These are phyloP conservation scores for Stichodactyla helianthus DNA, from an alignment of 64 coral and sea anemone species.

Conservation along the genomic window DNA sequence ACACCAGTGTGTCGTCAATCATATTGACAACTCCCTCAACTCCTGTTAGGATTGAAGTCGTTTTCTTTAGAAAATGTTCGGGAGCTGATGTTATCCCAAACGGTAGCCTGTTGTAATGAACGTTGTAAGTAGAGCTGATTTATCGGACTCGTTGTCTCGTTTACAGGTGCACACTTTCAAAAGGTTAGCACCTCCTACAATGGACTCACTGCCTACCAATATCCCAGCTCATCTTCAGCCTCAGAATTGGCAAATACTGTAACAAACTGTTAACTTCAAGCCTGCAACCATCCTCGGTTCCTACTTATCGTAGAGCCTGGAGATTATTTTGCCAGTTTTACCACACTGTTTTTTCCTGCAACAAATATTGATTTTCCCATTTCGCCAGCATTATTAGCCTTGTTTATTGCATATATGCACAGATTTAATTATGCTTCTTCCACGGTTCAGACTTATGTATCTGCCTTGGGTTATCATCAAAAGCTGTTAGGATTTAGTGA, in stretches of 20 bases:
- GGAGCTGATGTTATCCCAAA: no score
- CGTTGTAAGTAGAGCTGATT: no score
- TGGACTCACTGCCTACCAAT: not conserved
- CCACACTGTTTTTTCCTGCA: not conserved
- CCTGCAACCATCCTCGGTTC: not conserved
- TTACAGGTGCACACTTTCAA: conserved; percentile 11
- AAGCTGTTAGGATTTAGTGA: conserved; percentile 1
- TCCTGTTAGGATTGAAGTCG: no score
- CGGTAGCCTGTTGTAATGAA: no score
- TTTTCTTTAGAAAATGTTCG: no score
- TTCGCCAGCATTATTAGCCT: no score
- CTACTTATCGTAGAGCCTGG: conserved; percentile 7
- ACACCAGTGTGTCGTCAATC: no score
- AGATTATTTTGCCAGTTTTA: conserved; percentile 5
- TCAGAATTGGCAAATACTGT: not conserved
- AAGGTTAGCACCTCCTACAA: not conserved
- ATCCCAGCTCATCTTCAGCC: not conserved
- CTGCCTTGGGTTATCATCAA: conserved; percentile 38
- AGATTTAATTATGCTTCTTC: not conserved
- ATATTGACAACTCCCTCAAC: no score
- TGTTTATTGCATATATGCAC: no score
- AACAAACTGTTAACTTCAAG: not conserved
- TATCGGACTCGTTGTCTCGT: not conserved
- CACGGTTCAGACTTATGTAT: not conserved
- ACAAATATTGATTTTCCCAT: not conserved